Evolutionary conservation across 2,797 vertebrate species (phyloP).

Genomic region (Enteromius afrohamiltoni): DNA sequence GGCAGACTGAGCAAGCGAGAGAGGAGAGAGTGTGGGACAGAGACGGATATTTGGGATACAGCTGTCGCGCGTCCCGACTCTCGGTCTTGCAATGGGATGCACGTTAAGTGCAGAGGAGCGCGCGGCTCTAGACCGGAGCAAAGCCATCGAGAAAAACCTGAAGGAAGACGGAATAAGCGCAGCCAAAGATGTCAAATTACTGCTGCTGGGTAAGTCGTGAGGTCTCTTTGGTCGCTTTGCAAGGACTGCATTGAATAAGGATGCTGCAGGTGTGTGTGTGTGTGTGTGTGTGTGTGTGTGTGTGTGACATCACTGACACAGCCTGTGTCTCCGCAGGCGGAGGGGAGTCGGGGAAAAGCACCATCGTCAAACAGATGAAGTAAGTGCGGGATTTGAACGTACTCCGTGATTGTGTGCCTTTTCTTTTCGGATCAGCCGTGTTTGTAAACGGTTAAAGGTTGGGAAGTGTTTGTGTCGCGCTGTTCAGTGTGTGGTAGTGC

Average conservation of each 20-base stretch:
- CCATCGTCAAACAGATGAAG: constrained; percentile 99
- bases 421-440: constrained; percentile 67
- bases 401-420: not conserved
- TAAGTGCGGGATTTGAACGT: constrained; percentile 77
- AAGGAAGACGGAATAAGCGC: constrained; percentile 94
- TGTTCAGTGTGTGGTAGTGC: constrained; percentile 80
- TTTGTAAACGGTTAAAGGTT: constrained; percentile 71
- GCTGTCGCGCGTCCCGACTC: constrained; percentile 54
- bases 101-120: constrained; percentile 97
- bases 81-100: constrained; percentile 90
- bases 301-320: constrained; percentile 34
- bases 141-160: constrained; percentile 97
- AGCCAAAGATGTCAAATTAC: constrained; percentile 96
- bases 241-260: constrained; percentile 3
- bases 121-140: constrained; percentile 96
- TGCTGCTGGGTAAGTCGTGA: constrained; percentile 90
- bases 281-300: constrained; percentile 16
- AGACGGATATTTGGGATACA: constrained; percentile 72
- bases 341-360: constrained; percentile 98
- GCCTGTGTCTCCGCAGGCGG: constrained; percentile 83
- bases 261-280: constrained; percentile 28
- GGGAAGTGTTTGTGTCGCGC: constrained; percentile 69
- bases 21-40: constrained; percentile 72
- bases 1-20: constrained; percentile 63
- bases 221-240: constrained; percentile 1